A percentile compares a stretch with the other conserved stretches of the same genome.
Conservation (phyloP, 2,113 vertebrate species). For the Rhinopomastus cyanomelas region DNA sequence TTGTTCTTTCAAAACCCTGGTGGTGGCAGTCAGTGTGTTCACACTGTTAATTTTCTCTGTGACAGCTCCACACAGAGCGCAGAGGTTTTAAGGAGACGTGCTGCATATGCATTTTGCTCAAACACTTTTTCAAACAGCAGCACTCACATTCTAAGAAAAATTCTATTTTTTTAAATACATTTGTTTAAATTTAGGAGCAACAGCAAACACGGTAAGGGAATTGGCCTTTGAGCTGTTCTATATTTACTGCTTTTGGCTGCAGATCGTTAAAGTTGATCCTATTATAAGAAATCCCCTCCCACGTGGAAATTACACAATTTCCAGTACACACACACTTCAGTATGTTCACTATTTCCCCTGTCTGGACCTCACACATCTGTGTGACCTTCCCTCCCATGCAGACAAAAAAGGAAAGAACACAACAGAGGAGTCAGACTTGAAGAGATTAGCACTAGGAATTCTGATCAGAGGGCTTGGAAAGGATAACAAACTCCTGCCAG, state of each 20-base stretch:
- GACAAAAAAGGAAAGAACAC: neutral
- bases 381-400: neutral
- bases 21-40: neutral
- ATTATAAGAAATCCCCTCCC: slow-evolving; percentile 25
- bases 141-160: neutral
- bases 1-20: neutral
- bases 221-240: neutral
- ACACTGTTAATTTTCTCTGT: neutral
- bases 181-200: neutral
- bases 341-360: neutral
- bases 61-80: neutral
- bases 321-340: neutral
- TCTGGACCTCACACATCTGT: neutral
- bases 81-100: neutral
- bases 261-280: neutral
- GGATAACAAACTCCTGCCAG: neutral
- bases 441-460: neutral
- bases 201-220: neutral
- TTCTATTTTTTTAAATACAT: no score
- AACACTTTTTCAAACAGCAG: neutral
- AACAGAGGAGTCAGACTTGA: neutral
- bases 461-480: neutral
- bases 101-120: neutral
- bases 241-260: neutral
- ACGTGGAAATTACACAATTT: neutral